These are phyloP conservation scores for Aphaenogaster rudis DNA, from an alignment of 1,140 invertebrate species.

Conservation along the genomic window DNA sequence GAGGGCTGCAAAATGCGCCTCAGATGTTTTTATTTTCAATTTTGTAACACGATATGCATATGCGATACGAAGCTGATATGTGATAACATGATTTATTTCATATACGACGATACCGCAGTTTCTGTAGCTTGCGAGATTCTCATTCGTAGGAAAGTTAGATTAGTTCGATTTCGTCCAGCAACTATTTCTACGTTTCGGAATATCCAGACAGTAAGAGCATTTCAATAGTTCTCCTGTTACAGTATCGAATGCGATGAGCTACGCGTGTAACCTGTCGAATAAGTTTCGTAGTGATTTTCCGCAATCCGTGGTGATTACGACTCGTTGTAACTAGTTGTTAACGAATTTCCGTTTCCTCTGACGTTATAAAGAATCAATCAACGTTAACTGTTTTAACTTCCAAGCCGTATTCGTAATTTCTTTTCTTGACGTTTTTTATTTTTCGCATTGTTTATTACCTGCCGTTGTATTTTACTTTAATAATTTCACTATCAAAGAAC, in stretches of 20 bases:
- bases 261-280: too few relatives aligned
- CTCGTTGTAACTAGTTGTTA: neutral
- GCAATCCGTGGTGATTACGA: neutral
- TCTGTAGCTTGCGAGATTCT: neutral
- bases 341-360: neutral
- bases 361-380: neutral
- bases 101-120: neutral
- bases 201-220: slow-evolving; percentile 17
- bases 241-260: slow-evolving; percentile 6
- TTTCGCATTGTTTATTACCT: neutral
- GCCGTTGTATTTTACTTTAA: neutral
- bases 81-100: slow-evolving; percentile 5
- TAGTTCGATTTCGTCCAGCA: neutral
- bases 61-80: neutral
- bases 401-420: neutral
- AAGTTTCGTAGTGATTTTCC: neutral
- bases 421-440: neutral
- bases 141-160: slow-evolving; percentile 5
- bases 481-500: neutral
- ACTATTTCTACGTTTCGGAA: slow-evolving; percentile 2
- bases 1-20: neutral
- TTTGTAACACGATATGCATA: neutral
- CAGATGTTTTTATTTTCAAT: neutral
- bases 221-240: slow-evolving; percentile 10
- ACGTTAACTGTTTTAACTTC: neutral